phyloP scores from a whole-genome alignment of 2,113 vertebrate genomes.

The Limnothrissa miodon region DNA sequence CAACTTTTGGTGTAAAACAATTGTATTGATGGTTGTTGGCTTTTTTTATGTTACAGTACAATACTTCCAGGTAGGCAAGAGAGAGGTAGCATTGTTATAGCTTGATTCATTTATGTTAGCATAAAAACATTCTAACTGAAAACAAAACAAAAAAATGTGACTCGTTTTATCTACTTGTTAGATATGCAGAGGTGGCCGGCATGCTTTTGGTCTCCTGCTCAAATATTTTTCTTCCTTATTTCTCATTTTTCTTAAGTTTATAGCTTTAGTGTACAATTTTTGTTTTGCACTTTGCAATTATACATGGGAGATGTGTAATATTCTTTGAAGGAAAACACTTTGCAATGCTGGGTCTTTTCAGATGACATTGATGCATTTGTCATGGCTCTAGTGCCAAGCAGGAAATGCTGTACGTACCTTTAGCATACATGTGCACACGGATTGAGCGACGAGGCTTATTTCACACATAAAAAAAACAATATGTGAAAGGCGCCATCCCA shows the following conservation, averaged over 20 bases:
- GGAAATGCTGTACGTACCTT: conserved; percentile 61
- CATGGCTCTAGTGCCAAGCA: conserved; percentile 54
- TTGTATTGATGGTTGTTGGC: conserved; percentile 95
- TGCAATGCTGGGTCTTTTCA: conserved; percentile 60
- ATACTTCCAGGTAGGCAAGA: conserved; percentile 87
- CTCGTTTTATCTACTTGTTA: conserved; percentile 96
- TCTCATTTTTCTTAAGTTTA: conserved; percentile 56
- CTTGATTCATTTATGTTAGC: conserved; percentile 92
- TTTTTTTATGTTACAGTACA: conserved; percentile 76
- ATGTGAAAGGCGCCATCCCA: conserved; percentile 43
- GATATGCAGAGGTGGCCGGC: conserved; percentile 87
- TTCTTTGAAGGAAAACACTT: conserved; percentile 75
- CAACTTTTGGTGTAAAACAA: conserved; percentile 95
- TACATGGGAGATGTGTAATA: conserved; percentile 93
- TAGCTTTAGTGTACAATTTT: conserved; percentile 81
- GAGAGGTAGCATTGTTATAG: conserved; percentile 90
- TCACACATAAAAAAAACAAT: conserved; percentile 40
- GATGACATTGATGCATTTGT: conserved; percentile 49
- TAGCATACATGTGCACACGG: conserved; percentile 61
- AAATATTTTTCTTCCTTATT: conserved; percentile 70
- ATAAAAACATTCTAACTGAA: conserved; percentile 78
- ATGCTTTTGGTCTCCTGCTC: conserved; percentile 89
- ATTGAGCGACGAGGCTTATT: conserved; percentile 49
- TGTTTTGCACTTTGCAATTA: conserved; percentile 96
- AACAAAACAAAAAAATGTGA: conserved; percentile 70